Evolutionary conservation across 2,888 invertebrate genomes (phyloP).

Genomic region (Mystacides longicornis): DNA sequence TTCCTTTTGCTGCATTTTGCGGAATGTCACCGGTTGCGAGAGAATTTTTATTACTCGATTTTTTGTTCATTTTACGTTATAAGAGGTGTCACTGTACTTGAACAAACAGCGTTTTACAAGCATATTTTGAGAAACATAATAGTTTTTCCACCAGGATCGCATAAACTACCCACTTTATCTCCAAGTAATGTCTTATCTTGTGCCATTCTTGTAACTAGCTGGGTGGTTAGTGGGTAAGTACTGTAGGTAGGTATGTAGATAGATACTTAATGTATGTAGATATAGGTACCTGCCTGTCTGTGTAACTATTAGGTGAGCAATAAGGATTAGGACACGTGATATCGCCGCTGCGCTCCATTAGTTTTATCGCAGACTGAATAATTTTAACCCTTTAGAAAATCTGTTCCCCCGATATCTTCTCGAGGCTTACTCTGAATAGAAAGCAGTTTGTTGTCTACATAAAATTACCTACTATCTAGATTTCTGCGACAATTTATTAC

Average conservation of each 20-base stretch:
- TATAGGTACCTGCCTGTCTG: background rate
- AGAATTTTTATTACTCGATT: too few relatives aligned
- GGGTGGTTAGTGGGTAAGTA: too few relatives aligned
- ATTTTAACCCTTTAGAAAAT: conserved; percentile 24
- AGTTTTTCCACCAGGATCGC: background rate
- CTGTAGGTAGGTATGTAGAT: too few relatives aligned
- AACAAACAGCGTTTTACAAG: too few relatives aligned
- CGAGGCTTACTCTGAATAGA: background rate
- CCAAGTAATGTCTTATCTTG: background rate
- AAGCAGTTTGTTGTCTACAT: conserved; percentile 5
- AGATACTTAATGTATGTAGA: background rate
- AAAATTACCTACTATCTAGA: too few relatives aligned
- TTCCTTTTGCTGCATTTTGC: too few relatives aligned
- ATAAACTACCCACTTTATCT: background rate
- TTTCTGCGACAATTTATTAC: too few relatives aligned
- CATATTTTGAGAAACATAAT: too few relatives aligned
- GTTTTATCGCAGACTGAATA: conserved; percentile 23
- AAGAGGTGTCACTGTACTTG: too few relatives aligned
- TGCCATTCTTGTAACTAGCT: too few relatives aligned
- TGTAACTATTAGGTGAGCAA: conserved; percentile 17
- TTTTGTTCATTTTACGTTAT: too few relatives aligned
- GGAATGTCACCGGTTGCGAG: too few relatives aligned
- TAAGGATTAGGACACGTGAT: conserved; percentile 25
- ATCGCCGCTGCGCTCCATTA: conserved; percentile 23
- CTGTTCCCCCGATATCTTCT: conserved; percentile 7